phyloP scores from a whole-genome alignment of 2,113 vertebrate genomes.

The Hydrochoerus hydrochaeris region DNA sequence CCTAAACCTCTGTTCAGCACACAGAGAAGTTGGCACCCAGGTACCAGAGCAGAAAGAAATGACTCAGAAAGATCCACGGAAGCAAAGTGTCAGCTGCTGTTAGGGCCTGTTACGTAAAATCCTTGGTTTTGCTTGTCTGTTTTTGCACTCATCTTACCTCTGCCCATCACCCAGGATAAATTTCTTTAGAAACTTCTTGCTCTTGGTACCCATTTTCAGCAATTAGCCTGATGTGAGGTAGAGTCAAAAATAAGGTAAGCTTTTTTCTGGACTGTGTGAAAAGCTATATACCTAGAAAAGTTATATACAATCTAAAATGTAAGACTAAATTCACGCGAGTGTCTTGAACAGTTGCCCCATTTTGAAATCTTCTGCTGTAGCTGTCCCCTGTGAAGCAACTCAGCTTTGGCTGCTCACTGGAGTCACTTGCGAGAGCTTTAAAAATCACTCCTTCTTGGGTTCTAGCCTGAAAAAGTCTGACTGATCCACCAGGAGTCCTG shows the following conservation, averaged over 20 bases:
- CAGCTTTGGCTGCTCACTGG: not conserved
- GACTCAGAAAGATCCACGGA: not conserved
- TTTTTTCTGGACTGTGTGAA: not conserved
- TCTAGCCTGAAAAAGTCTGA: not conserved
- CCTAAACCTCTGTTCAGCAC: not conserved
- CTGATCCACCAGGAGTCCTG: not conserved
- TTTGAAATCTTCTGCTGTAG: not conserved
- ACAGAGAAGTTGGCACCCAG: not conserved
- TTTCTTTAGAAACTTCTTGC: constrained; percentile 16
- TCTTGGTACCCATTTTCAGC: not conserved
- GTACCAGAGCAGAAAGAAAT: constrained; percentile 21
- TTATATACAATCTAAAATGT: not conserved
- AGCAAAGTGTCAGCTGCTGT: not conserved
- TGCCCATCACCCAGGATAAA: constrained; percentile 4
- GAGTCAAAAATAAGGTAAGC: not conserved
- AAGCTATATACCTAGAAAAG: not conserved
- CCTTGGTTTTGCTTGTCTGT: not conserved
- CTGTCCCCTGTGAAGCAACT: not conserved
- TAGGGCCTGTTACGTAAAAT: not conserved
- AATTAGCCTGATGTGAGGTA: not conserved
- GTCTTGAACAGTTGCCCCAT: not conserved
- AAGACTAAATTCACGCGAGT: not conserved
- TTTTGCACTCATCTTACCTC: constrained; percentile 32
- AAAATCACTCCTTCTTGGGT: not conserved
- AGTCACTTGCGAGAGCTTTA: not conserved